Evolutionary conservation across 1,140 invertebrate genomes (phyloP), one percentile per base, ranked within the genome.

Genomic region (Batillaria attramentaria): DNA sequence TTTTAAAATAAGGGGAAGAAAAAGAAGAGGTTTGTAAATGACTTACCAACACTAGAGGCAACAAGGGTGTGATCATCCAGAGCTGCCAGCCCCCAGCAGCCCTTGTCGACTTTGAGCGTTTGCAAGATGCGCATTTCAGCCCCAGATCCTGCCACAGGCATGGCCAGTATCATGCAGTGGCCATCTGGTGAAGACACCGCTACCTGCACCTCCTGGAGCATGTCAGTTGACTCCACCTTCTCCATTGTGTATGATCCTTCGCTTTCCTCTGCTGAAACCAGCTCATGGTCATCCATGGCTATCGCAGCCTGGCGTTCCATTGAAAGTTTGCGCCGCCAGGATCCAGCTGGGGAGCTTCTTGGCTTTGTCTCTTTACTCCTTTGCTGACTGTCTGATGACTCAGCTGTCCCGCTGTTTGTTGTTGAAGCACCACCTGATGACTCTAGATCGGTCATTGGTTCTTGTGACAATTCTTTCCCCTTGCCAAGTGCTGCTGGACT

Each of bases 31-130:
- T n/a, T n/a, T n/a, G n/a, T n/a, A n/a, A n/a, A n/a, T n/a, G n/a
- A 13, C 68, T 70, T 46, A 70, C 68, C 68, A 46, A 70, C 41
- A 46, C 41, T 70, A 6, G 68, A 39, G 8, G 33, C 68, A 46
- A 42, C 68, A 39, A 70, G 42, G 24, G 39, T 43, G 68, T 70
- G 16, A 2, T 5, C 68, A 37, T 70, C 68, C 20, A 70, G 16
- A 4, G 33, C 0, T 31, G 68, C 33, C 3, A 46, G 28, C 2
- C 68, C 68, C 68, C 68, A 70, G 68, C 42, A 70, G 5, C 68
- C 68, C 28, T 46, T 43, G 20, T 70, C 41, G 8, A 46, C 41
- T 8, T 28, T 70, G 68, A 70, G 2, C 4, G 41, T 8, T 39
- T n/a, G 5, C 13, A 70, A n/a, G 3, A 70, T 10, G 6, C 39